Conservation (phyloP, 2,113 vertebrate species). For the Syrmaticus mikado region DNA sequence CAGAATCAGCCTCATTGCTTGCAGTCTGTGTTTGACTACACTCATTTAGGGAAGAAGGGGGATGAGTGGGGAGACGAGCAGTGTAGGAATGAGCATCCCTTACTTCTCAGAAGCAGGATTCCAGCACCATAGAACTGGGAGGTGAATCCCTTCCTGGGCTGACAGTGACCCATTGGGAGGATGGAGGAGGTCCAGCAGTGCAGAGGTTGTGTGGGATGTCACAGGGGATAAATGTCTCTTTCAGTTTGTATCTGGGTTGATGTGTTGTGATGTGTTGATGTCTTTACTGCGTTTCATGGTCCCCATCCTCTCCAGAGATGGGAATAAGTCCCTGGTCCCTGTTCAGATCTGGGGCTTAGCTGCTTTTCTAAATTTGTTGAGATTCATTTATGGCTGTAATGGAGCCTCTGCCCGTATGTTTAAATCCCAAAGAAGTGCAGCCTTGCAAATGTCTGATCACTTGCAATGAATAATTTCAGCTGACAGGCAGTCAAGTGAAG, state of each 20-base stretch:
- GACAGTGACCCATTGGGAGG: neutral
- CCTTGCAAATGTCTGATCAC: conserved; percentile 12
- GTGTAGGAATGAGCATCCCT: too few species aligned
- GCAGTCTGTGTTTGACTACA: neutral
- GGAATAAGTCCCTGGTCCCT: neutral
- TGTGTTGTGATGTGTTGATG: neutral
- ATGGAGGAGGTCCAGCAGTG: neutral
- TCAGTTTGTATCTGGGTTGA: neutral
- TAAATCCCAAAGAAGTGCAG: neutral
- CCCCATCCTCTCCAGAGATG: neutral
- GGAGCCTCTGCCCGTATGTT: neutral
- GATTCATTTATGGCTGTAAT: neutral
- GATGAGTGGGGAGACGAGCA: neutral
- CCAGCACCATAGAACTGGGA: neutral
- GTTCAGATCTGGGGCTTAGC: neutral
- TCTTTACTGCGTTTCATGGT: neutral
- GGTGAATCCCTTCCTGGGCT: neutral
- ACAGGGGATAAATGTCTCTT: neutral
- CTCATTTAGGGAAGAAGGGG: accelerated
- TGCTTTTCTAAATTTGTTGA: neutral
- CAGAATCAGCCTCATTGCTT: neutral
- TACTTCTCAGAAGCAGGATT: neutral
- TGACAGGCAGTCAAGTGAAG: conserved; percentile 40
- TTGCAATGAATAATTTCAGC: neutral
- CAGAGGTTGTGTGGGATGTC: neutral